These are phyloP conservation scores for Notoglanidium macrostoma DNA, from an alignment of 2,797 vertebrate genomes.

Conservation along the genomic window DNA sequence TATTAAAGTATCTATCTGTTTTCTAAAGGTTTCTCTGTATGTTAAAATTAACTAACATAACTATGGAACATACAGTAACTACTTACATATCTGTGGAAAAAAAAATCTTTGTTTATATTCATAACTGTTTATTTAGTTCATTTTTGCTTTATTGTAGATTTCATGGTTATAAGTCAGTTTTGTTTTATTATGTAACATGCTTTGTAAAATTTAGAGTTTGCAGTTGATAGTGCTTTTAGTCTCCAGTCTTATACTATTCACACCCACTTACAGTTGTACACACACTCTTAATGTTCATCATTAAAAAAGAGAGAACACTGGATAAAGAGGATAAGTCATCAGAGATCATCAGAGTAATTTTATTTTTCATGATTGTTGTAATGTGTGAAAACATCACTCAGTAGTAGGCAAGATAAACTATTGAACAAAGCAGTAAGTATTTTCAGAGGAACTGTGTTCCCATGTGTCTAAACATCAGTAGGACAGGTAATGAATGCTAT, in stretches of 20 bases:
- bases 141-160: not conserved
- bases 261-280: not conserved
- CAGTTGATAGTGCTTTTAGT: not conserved
- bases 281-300: not conserved
- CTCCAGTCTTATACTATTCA: not conserved
- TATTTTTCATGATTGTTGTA: not conserved
- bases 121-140: not conserved
- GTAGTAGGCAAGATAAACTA: slow-evolving; percentile 81
- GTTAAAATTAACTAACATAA: not conserved
- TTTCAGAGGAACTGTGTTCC: slow-evolving; percentile 15
- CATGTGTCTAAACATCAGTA: slow-evolving; percentile 34
- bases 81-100: not conserved
- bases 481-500: slow-evolving; percentile 38
- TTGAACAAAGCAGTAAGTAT: slow-evolving; percentile 69
- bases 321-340: slow-evolving; percentile 1
- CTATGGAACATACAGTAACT: no score
- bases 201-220: not conserved
- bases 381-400: slow-evolving; percentile 62
- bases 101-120: not conserved
- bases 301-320: not conserved
- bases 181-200: not conserved
- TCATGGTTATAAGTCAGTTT: not conserved
- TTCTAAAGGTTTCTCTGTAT: not conserved
- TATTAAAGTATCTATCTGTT: not conserved
- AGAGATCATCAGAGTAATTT: slow-evolving; percentile 17